Evolutionary conservation across 2,888 invertebrate species (phyloP).

Genomic region (Tyria jacobaeae): DNA sequence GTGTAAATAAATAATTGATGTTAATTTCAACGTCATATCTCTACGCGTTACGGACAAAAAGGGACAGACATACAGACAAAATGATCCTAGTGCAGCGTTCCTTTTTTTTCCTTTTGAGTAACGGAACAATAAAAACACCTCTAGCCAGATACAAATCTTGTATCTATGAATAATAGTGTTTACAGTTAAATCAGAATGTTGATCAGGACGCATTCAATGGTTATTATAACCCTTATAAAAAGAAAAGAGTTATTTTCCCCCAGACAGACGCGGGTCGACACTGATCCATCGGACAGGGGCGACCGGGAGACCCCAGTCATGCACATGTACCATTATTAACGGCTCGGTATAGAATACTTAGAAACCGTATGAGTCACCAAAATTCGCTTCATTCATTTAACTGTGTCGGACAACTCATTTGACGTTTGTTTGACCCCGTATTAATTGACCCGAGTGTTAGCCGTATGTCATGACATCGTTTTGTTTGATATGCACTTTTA

Average conservation of each 20-base stretch:
- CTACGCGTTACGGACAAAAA: too few species aligned
- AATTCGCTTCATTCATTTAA: slow-evolving; percentile 7
- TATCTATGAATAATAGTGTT: not conserved
- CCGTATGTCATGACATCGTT: not conserved
- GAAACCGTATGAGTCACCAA: slow-evolving; percentile 20
- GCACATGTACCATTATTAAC: slow-evolving; percentile 16
- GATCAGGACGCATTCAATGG: slow-evolving; percentile 3
- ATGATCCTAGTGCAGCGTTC: too few species aligned
- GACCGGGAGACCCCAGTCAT: slow-evolving; percentile 20
- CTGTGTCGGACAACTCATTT: slow-evolving; percentile 9
- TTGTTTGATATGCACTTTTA: not conserved
- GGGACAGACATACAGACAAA: too few species aligned
- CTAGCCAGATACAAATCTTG: not conserved
- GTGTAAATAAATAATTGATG: too few species aligned
- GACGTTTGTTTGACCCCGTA: slow-evolving; percentile 1
- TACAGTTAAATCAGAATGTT: slow-evolving; percentile 8
- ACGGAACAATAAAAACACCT: not conserved
- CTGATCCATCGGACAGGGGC: slow-evolving; percentile 20
- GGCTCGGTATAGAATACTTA: not conserved
- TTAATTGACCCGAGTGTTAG: slow-evolving; percentile 3
- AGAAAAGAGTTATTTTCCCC: slow-evolving; percentile 14
- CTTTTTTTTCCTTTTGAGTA: too few species aligned
- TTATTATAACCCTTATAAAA: slow-evolving; percentile 5
- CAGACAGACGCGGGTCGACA: slow-evolving; percentile 43
- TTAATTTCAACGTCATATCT: too few species aligned